Conservation (phyloP, 2,113 vertebrate species). For the Prunella himalayana region DNA sequence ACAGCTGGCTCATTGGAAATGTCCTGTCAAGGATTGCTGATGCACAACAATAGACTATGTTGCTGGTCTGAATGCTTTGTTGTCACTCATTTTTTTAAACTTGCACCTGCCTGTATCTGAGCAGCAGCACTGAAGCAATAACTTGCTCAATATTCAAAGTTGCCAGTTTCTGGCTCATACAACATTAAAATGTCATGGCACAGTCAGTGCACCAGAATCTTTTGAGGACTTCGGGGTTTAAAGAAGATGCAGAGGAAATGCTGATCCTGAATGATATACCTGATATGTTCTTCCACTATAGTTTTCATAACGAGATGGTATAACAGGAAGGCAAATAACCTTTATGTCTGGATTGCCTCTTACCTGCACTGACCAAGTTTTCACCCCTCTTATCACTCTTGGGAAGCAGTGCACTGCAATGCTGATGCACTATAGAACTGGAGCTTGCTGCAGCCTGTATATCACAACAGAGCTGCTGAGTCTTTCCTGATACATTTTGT, state of each 20-base stretch:
- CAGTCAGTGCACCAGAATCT: neutral
- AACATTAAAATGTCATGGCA: neutral
- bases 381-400: neutral
- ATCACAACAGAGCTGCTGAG: neutral
- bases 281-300: neutral
- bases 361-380: neutral
- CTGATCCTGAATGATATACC: neutral
- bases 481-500: slow-evolving; percentile 1
- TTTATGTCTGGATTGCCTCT: neutral
- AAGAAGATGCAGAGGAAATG: neutral
- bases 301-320: neutral
- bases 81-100: neutral
- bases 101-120: neutral
- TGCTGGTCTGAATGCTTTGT: neutral
- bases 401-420: neutral
- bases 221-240: neutral
- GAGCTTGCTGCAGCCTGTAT: neutral
- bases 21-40: neutral
- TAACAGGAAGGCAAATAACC: neutral
- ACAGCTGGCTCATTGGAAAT: neutral
- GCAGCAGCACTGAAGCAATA: neutral
- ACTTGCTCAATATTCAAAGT: neutral
- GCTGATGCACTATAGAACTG: neutral
- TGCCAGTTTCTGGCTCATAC: neutral
- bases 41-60: neutral